Conservation (phyloP, 2,888 invertebrate species). For the Blomia tropicalis region DNA sequence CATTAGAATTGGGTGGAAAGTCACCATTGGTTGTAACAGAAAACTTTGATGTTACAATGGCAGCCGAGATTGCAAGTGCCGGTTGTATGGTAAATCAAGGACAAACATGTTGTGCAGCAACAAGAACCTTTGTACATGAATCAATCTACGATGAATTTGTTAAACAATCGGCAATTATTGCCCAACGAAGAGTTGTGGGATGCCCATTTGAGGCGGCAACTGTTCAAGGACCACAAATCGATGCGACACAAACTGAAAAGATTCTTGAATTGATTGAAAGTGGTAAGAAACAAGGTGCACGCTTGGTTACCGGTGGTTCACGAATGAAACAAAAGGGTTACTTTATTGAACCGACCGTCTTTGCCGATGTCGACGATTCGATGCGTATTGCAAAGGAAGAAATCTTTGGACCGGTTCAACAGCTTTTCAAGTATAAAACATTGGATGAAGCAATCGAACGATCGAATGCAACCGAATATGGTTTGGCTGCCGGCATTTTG, state of each 20-base stretch:
- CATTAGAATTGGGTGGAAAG: constrained; percentile 71
- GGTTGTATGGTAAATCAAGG: constrained; percentile 36
- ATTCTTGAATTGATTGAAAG: constrained; percentile 60
- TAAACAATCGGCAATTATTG: constrained; percentile 33
- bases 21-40: constrained; percentile 65
- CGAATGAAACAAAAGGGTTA: constrained; percentile 53
- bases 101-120: constrained; percentile 67
- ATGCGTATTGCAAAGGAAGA: constrained; percentile 41
- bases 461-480: constrained; percentile 61
- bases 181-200: neutral
- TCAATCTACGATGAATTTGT: constrained; percentile 73
- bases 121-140: constrained; percentile 71
- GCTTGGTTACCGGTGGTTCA: constrained; percentile 54
- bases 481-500: constrained; percentile 63
- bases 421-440: constrained; percentile 61
- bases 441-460: constrained; percentile 59
- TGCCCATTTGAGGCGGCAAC: constrained; percentile 20
- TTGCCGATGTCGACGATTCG: constrained; percentile 58
- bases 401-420: constrained; percentile 82
- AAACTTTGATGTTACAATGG: constrained; percentile 40
- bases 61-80: neutral
- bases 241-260: constrained; percentile 62
- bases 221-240: constrained; percentile 43
- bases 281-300: constrained; percentile 72
- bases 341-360: constrained; percentile 61